Evolutionary conservation across 2,888 invertebrate genomes (phyloP), one percentile per base, ranked within the genome.

Genomic region (Mechanitis mazaeus): DNA sequence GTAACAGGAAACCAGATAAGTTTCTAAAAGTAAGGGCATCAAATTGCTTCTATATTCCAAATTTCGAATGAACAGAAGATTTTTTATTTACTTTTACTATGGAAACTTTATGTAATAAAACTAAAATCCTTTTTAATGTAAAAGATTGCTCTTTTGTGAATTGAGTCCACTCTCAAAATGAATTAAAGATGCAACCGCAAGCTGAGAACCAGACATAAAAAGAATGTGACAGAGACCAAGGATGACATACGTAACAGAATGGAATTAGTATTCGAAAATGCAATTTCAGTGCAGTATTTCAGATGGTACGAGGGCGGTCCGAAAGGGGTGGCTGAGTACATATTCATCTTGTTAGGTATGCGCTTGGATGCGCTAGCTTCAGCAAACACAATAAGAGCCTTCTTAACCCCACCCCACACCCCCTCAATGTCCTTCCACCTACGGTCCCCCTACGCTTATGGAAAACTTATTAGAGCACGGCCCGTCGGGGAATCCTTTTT

Each of bases 331-430:
- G 83, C 75, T 74, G 76, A 78, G 81, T 84, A 88, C 87, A 87
- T 87, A 89, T 89, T 86, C 90, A 88, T 90, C 90, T 90, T 87
- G 88, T 90, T 89, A 90, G 85, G 82, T 88, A 89, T 90, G 89
- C 89, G 86, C 83, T 85, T 85, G 88, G 89, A 89, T 90, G 90
- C 88, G 89, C 89, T 78, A 78, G 87, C 89, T 87, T 85, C 86
- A 78, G 85, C 90, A 90, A 90, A 90, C 90, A 90, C 90, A 90
- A 89, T 90, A 90, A 90, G 88, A 88, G 81, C 85, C 83, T 84
- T 82, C 83, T 76, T 78, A 69, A 50, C 73, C 71, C 73, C 71
- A 69, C 70, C 73, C 71, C 64, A 60, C 68, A 66, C 68, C 68
- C 71, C 72, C 72, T 6, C 47, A n/a, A 54, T 54, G 60, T 60